Conservation (phyloP, 2,888 invertebrate species). For the Euplexia lucipara region DNA sequence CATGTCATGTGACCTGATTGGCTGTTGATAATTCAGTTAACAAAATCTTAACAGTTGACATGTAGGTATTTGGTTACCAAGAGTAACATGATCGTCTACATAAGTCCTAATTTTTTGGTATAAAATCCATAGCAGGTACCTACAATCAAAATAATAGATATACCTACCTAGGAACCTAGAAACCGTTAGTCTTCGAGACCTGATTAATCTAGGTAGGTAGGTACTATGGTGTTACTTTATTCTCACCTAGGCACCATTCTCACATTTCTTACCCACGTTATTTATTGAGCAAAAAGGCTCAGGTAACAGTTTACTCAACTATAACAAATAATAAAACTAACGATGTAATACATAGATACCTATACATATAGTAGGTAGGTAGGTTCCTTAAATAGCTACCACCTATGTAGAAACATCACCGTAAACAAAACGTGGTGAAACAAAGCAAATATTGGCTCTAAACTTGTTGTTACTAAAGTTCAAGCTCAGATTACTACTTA, state of each 20-base stretch:
- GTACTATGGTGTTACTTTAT: slow-evolving; percentile 3
- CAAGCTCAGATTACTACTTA: slow-evolving; percentile 40
- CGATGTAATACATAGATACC: slow-evolving; percentile 6
- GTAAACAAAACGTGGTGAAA: slow-evolving; percentile 6
- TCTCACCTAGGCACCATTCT: slow-evolving; percentile 48
- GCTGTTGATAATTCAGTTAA: not conserved
- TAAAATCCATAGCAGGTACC: too few relatives aligned
- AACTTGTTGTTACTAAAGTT: slow-evolving; percentile 24
- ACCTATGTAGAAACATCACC: slow-evolving; percentile 17
- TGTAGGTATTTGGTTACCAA: too few relatives aligned
- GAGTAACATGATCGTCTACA: too few relatives aligned
- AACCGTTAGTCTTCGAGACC: slow-evolving; percentile 14
- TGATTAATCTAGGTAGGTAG: slow-evolving; percentile 13
- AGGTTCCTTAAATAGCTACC: not conserved
- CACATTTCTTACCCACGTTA: slow-evolving; percentile 60
- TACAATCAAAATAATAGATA: slow-evolving; percentile 1
- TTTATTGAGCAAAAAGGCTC: slow-evolving; percentile 53
- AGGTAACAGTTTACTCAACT: slow-evolving; percentile 46
- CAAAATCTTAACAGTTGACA: not conserved
- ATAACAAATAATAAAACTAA: slow-evolving; percentile 38
- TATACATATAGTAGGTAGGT: too few relatives aligned
- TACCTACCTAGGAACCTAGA: not conserved
- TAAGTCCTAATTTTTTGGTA: too few relatives aligned
- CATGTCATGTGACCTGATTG: not conserved
- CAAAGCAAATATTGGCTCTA: slow-evolving; percentile 6